These are phyloP conservation scores for Phalacrocorax brasilianus DNA, from an alignment of 2,113 vertebrate species.

Conservation along the genomic window DNA sequence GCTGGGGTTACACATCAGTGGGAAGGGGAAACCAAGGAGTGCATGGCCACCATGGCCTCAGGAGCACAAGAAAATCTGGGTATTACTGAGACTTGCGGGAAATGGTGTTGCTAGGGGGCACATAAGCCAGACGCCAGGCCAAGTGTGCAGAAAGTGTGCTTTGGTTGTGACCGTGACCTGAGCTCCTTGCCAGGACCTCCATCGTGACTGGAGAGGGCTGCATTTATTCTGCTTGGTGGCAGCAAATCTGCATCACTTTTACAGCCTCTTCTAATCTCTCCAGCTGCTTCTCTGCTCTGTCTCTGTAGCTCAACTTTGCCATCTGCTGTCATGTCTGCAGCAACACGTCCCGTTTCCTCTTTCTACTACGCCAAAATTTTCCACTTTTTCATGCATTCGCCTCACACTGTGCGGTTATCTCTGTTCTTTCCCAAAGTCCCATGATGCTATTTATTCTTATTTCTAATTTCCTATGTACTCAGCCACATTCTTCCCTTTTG, in stretches of 20 bases:
- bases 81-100: background rate
- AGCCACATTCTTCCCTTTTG: constrained; percentile 11
- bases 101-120: background rate
- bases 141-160: fast-evolving
- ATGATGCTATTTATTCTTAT: constrained; percentile 51
- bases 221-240: background rate
- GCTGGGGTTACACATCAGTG: background rate
- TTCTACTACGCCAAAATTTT: background rate
- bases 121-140: background rate
- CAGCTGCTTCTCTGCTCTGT: background rate
- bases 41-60: fast-evolving
- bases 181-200: background rate
- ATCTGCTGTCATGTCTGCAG: constrained; percentile 16
- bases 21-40: background rate
- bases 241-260: background rate
- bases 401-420: constrained; percentile 25
- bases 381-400: constrained; percentile 32
- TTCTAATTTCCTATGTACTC: constrained; percentile 52
- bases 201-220: fast-evolving
- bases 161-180: background rate
- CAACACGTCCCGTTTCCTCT: background rate
- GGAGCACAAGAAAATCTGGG: background rate
- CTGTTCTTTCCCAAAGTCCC: constrained; percentile 3
- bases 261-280: background rate
- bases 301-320: constrained; percentile 52